Conservation (phyloP, 2,888 invertebrate genomes). For the Rugalucina vietnamica region DNA sequence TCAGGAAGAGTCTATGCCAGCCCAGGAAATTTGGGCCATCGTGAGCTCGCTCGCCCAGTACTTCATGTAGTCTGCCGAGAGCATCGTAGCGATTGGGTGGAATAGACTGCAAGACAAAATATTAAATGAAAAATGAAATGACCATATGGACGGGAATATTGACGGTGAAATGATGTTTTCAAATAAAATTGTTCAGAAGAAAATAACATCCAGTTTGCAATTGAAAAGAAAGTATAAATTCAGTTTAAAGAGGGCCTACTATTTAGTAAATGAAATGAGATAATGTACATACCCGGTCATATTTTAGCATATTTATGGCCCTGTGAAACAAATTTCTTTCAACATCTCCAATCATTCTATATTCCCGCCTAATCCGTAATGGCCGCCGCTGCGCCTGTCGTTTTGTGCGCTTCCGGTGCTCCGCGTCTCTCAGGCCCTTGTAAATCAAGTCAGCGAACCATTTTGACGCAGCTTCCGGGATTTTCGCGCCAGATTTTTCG, state of each 20-base stretch:
- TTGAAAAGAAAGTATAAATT: too few species aligned
- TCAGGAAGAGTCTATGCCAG: conserved; percentile 73
- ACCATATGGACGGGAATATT: too few species aligned
- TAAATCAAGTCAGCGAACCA: conserved; percentile 59
- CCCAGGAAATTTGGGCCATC: conserved; percentile 76
- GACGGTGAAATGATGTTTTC: too few species aligned
- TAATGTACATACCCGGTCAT: conserved; percentile 72
- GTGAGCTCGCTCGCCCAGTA: conserved; percentile 71
- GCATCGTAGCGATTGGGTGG: conserved; percentile 76
- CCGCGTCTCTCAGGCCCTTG: conserved; percentile 6
- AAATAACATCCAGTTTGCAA: too few species aligned
- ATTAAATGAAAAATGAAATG: too few species aligned
- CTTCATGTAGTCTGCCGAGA: conserved; percentile 72
- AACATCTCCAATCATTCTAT: conserved; percentile 67
- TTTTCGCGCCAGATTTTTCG: background rate
- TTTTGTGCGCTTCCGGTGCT: conserved; percentile 23
- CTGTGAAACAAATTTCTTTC: conserved; percentile 67
- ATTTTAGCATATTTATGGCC: conserved; percentile 69
- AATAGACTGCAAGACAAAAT: conserved; percentile 64
- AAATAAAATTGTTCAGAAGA: too few species aligned
- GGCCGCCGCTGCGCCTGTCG: conserved; percentile 24
- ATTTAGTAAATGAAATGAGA: too few species aligned
- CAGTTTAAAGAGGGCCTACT: too few species aligned
- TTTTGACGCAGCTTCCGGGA: conserved; percentile 47
- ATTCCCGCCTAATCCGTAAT: conserved; percentile 64